Percentiles rank a stretch among this genome's conserved stretches.
These are phyloP conservation scores for Orestias chungarensis DNA, from an alignment of 2,797 vertebrate species.

Conservation along the genomic window DNA sequence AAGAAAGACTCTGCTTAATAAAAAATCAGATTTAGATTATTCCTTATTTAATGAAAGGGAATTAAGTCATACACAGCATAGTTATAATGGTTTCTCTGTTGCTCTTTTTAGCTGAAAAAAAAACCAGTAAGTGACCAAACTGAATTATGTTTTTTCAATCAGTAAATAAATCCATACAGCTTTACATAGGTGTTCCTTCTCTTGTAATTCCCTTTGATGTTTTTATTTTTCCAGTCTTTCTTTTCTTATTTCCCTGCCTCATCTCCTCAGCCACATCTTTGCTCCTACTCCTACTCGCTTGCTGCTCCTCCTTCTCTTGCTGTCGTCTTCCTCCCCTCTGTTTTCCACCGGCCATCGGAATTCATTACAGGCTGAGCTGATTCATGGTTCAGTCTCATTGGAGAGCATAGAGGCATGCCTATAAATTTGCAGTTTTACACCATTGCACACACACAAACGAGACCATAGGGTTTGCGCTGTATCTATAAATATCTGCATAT, in stretches of 20 bases:
- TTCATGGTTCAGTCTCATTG: conserved; percentile 71
- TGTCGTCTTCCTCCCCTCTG: conserved; percentile 30
- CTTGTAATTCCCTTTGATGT: neutral
- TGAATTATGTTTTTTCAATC: conserved; percentile 17
- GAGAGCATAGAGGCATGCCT: conserved; percentile 48
- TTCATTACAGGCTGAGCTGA: conserved; percentile 75
- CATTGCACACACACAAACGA: neutral
- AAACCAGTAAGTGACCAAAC: neutral
- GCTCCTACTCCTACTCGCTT: neutral
- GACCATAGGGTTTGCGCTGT: neutral
- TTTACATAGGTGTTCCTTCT: neutral
- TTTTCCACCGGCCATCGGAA: conserved; percentile 67
- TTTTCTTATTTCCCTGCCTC: neutral
- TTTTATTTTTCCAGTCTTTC: neutral
- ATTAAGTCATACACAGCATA: neutral
- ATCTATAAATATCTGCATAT: conserved; percentile 34
- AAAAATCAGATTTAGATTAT: neutral
- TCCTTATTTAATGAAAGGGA: neutral
- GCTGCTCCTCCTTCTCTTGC: neutral
- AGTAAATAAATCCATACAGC: conserved; percentile 22
- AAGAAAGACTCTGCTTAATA: neutral
- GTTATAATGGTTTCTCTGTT: neutral
- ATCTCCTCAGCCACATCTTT: neutral
- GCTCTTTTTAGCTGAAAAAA: conserved; percentile 2
- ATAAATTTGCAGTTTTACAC: conserved; percentile 58